These are phyloP conservation scores for Pocillopora verrucosa DNA, from an alignment of 64 coral and sea anemone species.

Conservation along the genomic window DNA sequence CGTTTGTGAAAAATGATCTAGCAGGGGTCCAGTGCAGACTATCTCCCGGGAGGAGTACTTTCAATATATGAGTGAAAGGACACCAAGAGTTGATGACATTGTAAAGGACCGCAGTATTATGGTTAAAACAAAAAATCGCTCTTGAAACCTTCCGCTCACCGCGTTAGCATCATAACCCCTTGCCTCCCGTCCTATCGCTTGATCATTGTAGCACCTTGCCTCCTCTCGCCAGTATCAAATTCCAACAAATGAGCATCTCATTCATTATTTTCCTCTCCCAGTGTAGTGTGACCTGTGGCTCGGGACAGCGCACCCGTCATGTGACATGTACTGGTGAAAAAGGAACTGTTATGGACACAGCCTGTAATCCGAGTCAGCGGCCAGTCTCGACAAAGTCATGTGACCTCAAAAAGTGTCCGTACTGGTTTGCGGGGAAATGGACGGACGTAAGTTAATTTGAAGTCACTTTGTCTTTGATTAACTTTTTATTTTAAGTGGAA, in stretches of 20 bases:
- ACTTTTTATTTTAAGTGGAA: too few species aligned
- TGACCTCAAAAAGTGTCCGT: conserved; percentile 28
- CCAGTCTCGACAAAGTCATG: conserved; percentile 18
- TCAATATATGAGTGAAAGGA: too few species aligned
- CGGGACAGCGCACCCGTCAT: conserved; percentile 20
- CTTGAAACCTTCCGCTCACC: too few species aligned
- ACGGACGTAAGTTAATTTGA: conserved; percentile 39
- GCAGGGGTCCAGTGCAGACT: too few species aligned
- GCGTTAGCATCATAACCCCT: too few species aligned
- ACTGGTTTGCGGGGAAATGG: conserved; percentile 44
- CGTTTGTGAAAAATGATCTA: too few species aligned
- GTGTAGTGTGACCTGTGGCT: conserved; percentile 60
- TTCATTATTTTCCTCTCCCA: conserved; percentile 23
- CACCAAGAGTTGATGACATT: too few species aligned
- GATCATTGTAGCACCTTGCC: background rate
- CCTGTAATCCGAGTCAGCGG: background rate
- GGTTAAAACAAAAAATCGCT: too few species aligned
- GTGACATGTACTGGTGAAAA: conserved; percentile 4
- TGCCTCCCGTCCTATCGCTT: too few species aligned
- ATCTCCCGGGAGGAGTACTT: too few species aligned
- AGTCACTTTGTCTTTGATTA: too few species aligned
- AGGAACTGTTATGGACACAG: background rate
- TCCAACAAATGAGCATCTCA: background rate
- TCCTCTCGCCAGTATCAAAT: background rate
- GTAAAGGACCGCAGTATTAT: too few species aligned